These are phyloP conservation scores for Tiliacea citrago DNA, from an alignment of 2,888 invertebrate genomes.

Conservation along the genomic window DNA sequence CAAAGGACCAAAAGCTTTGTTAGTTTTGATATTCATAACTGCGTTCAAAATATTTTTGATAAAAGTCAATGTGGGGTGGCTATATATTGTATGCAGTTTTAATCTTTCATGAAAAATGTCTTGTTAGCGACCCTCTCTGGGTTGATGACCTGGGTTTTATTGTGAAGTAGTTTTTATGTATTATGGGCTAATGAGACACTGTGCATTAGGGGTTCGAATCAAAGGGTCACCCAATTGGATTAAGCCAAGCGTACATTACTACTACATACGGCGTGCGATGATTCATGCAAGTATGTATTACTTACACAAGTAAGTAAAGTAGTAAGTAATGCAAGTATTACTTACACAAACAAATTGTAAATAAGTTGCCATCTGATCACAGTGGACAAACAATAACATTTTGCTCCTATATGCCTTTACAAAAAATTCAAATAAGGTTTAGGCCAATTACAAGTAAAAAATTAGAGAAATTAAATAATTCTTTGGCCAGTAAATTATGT, in stretches of 20 bases:
- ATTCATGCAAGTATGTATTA: no score
- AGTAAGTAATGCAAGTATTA: no score
- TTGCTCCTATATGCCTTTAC: no score
- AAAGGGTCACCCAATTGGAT: background rate
- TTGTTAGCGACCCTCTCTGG: background rate
- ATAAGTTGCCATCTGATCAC: no score
- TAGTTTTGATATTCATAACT: constrained; percentile 21
- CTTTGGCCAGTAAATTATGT: no score
- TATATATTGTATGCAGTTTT: constrained; percentile 1
- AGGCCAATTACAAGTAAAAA: no score
- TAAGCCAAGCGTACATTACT: background rate
- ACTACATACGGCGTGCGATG: background rate
- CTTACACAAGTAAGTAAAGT: no score
- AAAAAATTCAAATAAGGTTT: no score
- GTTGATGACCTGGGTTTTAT: background rate
- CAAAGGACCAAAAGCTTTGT: constrained; percentile 8
- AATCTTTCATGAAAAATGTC: constrained; percentile 11
- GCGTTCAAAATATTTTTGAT: constrained; percentile 12
- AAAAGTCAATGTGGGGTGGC: background rate
- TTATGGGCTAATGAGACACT: no score
- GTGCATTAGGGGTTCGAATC: background rate
- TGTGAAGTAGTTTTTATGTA: background rate
- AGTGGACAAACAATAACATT: no score
- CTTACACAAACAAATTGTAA: no score
- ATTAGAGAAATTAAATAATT: no score